Percentiles rank a stretch among this genome's conserved stretches.
Conservation (phyloP, 2,888 invertebrate genomes). For the Oconnorella tubifera region DNA sequence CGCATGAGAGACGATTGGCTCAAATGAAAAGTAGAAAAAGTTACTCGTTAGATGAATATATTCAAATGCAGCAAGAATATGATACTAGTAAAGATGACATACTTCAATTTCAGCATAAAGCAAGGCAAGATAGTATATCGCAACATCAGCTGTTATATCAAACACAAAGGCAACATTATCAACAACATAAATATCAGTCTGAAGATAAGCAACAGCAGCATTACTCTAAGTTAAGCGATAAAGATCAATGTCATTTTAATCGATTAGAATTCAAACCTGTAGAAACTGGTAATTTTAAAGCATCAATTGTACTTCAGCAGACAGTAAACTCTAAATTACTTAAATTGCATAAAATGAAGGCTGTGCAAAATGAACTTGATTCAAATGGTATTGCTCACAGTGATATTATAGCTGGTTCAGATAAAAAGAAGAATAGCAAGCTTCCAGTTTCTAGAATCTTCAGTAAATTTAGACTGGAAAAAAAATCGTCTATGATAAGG, state of each 20-base stretch:
- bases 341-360: not conserved
- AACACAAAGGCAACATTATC: not conserved
- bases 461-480: not conserved
- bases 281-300: not conserved
- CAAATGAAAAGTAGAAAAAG: conserved; percentile 21
- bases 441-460: not conserved
- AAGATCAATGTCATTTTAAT: too few species aligned
- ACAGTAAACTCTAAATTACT: not conserved
- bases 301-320: not conserved
- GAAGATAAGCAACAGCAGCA: too few species aligned
- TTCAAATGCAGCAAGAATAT: not conserved
- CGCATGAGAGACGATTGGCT: conserved; percentile 15
- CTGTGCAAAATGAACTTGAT: not conserved
- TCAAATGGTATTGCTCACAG: not conserved
- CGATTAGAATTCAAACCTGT: too few species aligned
- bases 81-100: not conserved
- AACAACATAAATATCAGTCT: conserved; percentile 4
- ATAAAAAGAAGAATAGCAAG: not conserved
- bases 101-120: not conserved
- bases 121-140: not conserved
- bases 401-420: not conserved
- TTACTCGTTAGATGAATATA: conserved; percentile 26
- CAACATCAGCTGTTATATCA: not conserved
- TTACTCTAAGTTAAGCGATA: not conserved
- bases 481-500: not conserved